These are phyloP conservation scores for Vombatus ursinus DNA, from an alignment of 2,113 vertebrate species.

Conservation along the genomic window DNA sequence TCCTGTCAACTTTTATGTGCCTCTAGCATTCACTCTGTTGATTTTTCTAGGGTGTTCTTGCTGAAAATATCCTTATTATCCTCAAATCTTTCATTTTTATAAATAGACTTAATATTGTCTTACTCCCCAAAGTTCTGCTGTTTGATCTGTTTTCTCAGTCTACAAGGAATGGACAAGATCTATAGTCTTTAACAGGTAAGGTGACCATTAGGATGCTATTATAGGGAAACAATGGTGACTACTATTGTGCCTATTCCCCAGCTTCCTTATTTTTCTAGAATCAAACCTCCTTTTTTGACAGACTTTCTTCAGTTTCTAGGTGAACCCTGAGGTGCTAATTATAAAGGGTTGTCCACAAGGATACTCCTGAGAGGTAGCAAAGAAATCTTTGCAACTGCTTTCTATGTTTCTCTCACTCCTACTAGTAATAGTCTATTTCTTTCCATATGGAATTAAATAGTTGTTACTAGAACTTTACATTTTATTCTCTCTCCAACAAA, in stretches of 20 bases:
- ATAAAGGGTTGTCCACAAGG: background rate
- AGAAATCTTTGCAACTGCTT: background rate
- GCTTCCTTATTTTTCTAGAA: background rate
- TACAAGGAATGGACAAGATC: background rate
- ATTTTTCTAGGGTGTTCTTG: background rate
- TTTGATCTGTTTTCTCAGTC: background rate
- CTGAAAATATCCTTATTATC: too few species aligned
- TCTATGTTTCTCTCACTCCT: background rate
- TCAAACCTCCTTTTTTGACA: background rate
- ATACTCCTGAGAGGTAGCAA: background rate
- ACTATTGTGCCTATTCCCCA: background rate
- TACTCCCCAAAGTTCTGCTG: background rate
- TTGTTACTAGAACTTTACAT: background rate
- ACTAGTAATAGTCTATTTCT: background rate
- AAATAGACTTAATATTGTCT: background rate
- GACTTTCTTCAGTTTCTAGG: background rate
- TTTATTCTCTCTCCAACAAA: background rate
- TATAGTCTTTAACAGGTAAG: background rate
- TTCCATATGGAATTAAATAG: background rate
- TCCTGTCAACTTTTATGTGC: background rate
- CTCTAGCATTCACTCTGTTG: background rate
- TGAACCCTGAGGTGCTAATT: background rate
- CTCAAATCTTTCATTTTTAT: too few species aligned
- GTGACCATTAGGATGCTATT: background rate
- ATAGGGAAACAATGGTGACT: background rate